phyloP scores from a whole-genome alignment of 2,113 vertebrate genomes.

The Furnarius figulus region DNA sequence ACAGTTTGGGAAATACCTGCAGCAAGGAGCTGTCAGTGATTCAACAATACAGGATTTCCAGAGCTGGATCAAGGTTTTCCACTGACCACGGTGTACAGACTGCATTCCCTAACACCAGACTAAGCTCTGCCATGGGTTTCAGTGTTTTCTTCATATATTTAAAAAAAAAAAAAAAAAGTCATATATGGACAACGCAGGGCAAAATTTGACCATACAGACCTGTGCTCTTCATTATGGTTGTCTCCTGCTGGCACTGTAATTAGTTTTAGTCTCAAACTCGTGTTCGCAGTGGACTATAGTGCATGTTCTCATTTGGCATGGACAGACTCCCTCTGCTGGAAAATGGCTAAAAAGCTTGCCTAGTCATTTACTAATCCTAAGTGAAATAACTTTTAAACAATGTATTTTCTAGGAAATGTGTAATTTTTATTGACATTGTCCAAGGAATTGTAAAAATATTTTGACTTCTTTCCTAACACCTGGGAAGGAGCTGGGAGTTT shows the following conservation, averaged over 20 bases:
- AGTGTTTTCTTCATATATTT: not conserved
- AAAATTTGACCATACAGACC: not conserved
- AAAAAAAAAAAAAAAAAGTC: too few relatives aligned
- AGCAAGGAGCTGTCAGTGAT: not conserved
- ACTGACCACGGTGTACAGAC: not conserved
- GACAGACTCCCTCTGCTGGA: slow-evolving; percentile 40
- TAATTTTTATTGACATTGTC: not conserved
- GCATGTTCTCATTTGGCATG: not conserved
- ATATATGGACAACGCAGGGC: not conserved
- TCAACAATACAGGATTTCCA: not conserved
- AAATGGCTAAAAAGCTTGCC: not conserved
- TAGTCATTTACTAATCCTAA: fast-evolving
- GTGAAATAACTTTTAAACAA: not conserved
- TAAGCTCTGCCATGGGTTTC: not conserved
- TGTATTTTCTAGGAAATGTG: not conserved
- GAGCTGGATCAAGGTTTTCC: not conserved
- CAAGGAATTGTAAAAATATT: not conserved
- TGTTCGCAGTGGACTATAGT: not conserved
- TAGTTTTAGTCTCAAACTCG: not conserved
- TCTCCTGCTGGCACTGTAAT: not conserved
- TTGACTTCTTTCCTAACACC: not conserved
- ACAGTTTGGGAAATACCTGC: not conserved
- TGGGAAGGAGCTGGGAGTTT: not conserved
- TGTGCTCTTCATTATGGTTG: not conserved
- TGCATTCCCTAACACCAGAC: not conserved